phyloP scores from a whole-genome alignment of 2,113 vertebrate species.

The Cavia aperea region DNA sequence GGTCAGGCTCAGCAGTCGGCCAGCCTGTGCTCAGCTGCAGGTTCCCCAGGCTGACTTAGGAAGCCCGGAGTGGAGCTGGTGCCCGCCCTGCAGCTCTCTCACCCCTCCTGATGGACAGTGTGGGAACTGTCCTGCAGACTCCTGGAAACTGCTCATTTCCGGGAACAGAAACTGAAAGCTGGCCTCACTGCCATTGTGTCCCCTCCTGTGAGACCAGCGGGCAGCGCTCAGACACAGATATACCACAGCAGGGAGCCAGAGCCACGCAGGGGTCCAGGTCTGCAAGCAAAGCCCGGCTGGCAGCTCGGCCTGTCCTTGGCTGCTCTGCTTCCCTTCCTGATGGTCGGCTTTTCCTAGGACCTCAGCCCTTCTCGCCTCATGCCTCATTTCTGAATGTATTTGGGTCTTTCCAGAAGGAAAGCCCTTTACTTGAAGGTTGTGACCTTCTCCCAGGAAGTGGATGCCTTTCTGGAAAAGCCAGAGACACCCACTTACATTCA shows the following conservation, averaged over 20 bases:
- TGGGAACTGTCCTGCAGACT: not conserved
- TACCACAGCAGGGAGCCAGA: not conserved
- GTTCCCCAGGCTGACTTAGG: not conserved
- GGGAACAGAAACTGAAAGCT: conserved; percentile 25
- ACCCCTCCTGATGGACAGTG: not conserved
- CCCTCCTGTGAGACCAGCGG: not conserved
- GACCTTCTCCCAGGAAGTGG: not conserved
- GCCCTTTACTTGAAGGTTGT: not conserved
- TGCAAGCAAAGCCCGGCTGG: not conserved
- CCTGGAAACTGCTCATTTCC: not conserved
- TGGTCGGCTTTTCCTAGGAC: not conserved
- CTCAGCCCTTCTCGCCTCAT: fast-evolving
- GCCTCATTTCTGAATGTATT: not conserved
- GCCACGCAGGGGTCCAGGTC: too few species aligned
- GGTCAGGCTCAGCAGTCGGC: not conserved
- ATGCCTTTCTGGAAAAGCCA: not conserved
- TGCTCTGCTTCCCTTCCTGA: not conserved
- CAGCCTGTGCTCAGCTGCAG: not conserved
- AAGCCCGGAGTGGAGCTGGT: too few species aligned
- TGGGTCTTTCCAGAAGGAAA: not conserved
- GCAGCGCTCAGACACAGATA: not conserved
- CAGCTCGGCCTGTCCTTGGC: too few species aligned
- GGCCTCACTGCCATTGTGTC: too few species aligned
- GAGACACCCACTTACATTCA: not conserved
- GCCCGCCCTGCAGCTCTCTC: not conserved